These are phyloP conservation scores for Epinephelus moara DNA, from an alignment of 2,113 vertebrate species.

Conservation along the genomic window DNA sequence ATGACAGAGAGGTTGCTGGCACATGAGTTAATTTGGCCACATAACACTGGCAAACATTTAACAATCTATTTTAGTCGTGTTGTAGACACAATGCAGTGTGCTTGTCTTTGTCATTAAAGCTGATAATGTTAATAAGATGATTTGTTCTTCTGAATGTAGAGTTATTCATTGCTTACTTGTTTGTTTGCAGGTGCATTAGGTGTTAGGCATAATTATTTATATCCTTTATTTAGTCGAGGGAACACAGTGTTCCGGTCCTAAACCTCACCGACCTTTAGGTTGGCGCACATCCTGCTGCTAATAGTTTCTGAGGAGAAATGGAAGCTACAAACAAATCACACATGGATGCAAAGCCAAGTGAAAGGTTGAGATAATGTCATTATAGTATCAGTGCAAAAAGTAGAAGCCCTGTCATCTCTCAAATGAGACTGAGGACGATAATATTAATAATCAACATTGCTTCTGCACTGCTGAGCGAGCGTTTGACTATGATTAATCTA, in stretches of 20 bases:
- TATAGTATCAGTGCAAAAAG: background rate
- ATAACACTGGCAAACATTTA: conserved; percentile 14
- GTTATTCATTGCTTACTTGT: background rate
- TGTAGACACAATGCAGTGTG: background rate
- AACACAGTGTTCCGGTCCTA: background rate
- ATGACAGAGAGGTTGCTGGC: conserved; percentile 40
- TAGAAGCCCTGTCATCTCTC: background rate
- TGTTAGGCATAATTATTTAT: background rate
- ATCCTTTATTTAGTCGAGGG: background rate
- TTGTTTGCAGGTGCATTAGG: conserved; percentile 8
- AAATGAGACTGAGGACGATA: background rate
- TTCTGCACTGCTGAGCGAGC: background rate
- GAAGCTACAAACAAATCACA: background rate
- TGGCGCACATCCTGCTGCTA: background rate
- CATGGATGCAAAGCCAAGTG: background rate
- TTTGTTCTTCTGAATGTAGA: background rate
- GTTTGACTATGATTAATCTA: background rate
- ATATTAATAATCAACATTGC: background rate
- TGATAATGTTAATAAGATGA: background rate
- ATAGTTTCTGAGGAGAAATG: background rate
- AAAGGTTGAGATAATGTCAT: background rate
- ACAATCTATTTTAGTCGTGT: conserved; percentile 26
- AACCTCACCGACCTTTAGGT: background rate
- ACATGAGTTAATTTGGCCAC: conserved; percentile 22
- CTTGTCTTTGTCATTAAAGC: conserved; percentile 18